Evolutionary conservation across 2,888 invertebrate genomes (phyloP), one percentile per base, ranked within the genome.

Genomic region (Siphlonurus alternatus): DNA sequence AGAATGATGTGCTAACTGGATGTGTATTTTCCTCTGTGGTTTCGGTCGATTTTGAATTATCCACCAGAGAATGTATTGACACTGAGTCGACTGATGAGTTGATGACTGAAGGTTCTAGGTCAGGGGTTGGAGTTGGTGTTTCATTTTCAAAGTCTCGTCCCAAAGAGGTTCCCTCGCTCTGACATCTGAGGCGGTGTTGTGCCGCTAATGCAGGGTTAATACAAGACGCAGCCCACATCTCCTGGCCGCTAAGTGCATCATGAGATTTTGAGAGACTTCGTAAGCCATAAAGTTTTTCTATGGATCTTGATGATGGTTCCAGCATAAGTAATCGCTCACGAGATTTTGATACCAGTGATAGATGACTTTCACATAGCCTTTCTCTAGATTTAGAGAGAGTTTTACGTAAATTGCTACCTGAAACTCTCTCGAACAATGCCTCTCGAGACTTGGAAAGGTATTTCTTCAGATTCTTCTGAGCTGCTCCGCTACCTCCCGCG

Each of bases 371-470:
- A 66, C 77, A 78, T 64, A 78, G 70, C 23, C 64, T 23, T 61
- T 67, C 63, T 61, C 66, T 64, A 64, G 66, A 60, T 62, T 62
- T 59, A 53, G 71, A 67, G 53, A 70, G 66, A 61, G 68, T 67
- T 67, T 70, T 72, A 67, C 71, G 68, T 15, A 71, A 63, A 65
- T 70, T 71, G 60, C 65, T 69, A 72, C 56, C 76, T 74, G 19
- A 76, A 0, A 79, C 78, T 0, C 77, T 73, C 64, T 80, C 79
- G 59, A 78, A 74, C 25, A 80, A 71, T 1, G 78, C 78, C 66
- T 80, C 80, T 2, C 80, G 73, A 0, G 79, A 79, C 67, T 79
- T 80, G 38, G 79, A 79, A 64, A 80, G 69, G 67, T 78, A 78
- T 64, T 74, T 73, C 51, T 77, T 72, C 10, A 77, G 72, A 66